Evolutionary conservation across 2,888 invertebrate genomes (phyloP), one percentile per base, ranked within the genome.

Genomic region (Heliconius ethilla): DNA sequence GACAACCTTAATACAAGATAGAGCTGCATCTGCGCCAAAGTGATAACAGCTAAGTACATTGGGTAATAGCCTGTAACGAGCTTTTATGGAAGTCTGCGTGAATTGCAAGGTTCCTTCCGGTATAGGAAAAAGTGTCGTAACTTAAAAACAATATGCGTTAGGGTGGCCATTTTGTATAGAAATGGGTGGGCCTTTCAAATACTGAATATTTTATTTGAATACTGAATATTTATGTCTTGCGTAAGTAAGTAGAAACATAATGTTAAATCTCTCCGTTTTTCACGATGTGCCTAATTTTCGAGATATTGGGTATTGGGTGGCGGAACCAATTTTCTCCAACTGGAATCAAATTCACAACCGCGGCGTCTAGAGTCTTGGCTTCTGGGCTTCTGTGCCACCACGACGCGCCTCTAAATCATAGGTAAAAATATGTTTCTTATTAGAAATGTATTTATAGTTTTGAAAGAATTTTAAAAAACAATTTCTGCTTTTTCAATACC

Each of bases 121-220:
- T 90, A 91, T 91, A 91, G 89, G 89, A 90, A 89, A 89, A 89
- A 86, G 86, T 87, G 90, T 88, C 89, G 88, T 90, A 90, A 90
- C 88, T 91, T 90, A 89, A 89, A 90, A 91, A 91, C 92, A 92
- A 91, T 91, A 91, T 90, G 90, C n/a, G 29, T 89, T 25, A 40
- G 59, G 72, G 62, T 51, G 2, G n/a, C 37, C n/a, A 37, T 67
- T 63, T 63, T 63, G 62, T 55, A 55, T 22, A 22, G 55, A 22
- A 55, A 55, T 55, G 6, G 55, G 9, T 22, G 55, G 22, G 22
- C 18, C 1, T 55, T 22, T 55, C 6, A 7, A 55, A 55, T 55
- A 55, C 15, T 55, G 45, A 15, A 18, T 6, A 22, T 22, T 55
- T 55, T 55, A n/a, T n/a, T n/a, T n/a, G n/a, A 55, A 55, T 55